Evolutionary conservation across 2,888 invertebrate genomes (phyloP).

Genomic region (Orthosia gracilis): DNA sequence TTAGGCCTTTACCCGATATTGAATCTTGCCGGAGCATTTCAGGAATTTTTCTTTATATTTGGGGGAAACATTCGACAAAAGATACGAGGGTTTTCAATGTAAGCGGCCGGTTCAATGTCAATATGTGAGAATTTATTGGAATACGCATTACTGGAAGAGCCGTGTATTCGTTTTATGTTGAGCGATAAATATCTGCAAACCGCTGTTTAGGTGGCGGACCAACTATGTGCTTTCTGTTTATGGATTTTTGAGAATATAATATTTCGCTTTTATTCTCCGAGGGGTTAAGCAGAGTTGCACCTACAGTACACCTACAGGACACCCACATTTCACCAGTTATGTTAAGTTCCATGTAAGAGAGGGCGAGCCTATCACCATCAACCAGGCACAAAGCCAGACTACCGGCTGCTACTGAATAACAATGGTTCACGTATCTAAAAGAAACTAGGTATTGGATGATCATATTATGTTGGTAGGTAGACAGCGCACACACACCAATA

Average conservation of each 20-base stretch:
- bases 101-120: conserved; percentile 77
- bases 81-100: conserved; percentile 81
- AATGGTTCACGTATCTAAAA: too few species aligned
- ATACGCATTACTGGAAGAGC: conserved; percentile 52
- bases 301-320: too few species aligned
- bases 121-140: conserved; percentile 83
- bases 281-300: too few species aligned
- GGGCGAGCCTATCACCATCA: too few species aligned
- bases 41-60: conserved; percentile 81
- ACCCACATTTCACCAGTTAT: too few species aligned
- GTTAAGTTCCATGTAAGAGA: too few species aligned
- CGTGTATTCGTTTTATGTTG: conserved; percentile 34
- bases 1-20: conserved; percentile 69
- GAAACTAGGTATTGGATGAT: too few species aligned
- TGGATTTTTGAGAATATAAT: neutral
- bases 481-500: neutral
- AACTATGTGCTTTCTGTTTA: neutral
- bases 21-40: conserved; percentile 75
- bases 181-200: conserved; percentile 33
- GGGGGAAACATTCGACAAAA: conserved; percentile 78
- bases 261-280: too few species aligned
- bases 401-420: too few species aligned
- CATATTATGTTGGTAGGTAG: neutral
- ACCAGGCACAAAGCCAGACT: too few species aligned
- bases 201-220: neutral